Conservation (phyloP, 2,113 vertebrate genomes). For the Ahaetulla prasina region DNA sequence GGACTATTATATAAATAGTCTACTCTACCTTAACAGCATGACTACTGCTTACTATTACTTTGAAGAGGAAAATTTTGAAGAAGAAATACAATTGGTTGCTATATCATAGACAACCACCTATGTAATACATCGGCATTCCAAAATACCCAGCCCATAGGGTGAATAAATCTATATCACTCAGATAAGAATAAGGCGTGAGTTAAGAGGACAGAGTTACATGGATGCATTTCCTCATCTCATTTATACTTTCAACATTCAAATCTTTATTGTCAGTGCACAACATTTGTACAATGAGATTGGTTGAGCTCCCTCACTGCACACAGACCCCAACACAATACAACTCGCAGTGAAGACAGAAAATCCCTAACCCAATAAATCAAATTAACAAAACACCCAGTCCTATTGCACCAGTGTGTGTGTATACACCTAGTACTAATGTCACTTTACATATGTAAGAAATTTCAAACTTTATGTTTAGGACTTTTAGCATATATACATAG, state of each 20-base stretch:
- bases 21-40: neutral
- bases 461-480: neutral
- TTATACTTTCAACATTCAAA: no score
- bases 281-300: no score
- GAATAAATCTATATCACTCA: neutral
- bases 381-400: no score
- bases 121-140: neutral
- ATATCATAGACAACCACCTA: neutral
- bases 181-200: neutral
- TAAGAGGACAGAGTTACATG: neutral
- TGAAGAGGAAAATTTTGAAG: neutral
- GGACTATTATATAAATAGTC: neutral
- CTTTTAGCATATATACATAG: neutral
- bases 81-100: neutral
- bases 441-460: neutral
- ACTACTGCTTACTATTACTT: neutral
- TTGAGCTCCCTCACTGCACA: no score
- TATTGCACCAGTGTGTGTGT: no score
- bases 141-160: neutral
- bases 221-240: neutral
- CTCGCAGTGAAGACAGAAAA: no score
- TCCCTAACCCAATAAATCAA: no score
- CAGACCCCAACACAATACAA: no score
- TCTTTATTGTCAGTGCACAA: no score
- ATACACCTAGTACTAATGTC: neutral